These are phyloP conservation scores for Gracilinanus agilis DNA, from an alignment of 2,113 vertebrate genomes.

Conservation along the genomic window DNA sequence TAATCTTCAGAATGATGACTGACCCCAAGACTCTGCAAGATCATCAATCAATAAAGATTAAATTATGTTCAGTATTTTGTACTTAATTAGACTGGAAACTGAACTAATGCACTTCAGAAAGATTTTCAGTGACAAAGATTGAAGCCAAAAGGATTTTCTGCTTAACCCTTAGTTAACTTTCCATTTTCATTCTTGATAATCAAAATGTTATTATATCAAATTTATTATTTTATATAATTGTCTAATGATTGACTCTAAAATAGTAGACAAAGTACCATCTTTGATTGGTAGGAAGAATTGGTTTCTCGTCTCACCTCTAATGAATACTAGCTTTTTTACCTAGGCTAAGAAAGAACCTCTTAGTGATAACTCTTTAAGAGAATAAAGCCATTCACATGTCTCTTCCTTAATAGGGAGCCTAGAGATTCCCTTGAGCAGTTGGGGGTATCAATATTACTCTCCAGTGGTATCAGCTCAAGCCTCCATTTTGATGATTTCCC, in stretches of 20 bases:
- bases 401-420: not conserved
- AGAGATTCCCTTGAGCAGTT: not conserved
- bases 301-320: not conserved
- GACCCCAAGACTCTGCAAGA: not conserved
- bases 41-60: not conserved
- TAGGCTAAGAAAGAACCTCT: not conserved
- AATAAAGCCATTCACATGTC: not conserved
- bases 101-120: not conserved
- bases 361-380: not conserved
- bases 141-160: not conserved
- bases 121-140: conserved; percentile 14
- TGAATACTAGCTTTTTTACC: not conserved
- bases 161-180: not conserved
- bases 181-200: not conserved
- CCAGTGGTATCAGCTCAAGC: not conserved
- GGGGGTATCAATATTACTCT: not conserved
- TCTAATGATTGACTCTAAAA: not conserved
- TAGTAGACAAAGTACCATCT: not conserved
- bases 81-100: not conserved
- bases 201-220: not conserved
- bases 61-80: not conserved
- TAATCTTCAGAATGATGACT: not conserved
- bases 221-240: not conserved
- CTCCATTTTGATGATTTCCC: not conserved
- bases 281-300: not conserved